Percentiles rank a stretch among this genome's conserved stretches.
phyloP scores from a whole-genome alignment of 1,140 invertebrate species.

The Meteorus sp. region DNA sequence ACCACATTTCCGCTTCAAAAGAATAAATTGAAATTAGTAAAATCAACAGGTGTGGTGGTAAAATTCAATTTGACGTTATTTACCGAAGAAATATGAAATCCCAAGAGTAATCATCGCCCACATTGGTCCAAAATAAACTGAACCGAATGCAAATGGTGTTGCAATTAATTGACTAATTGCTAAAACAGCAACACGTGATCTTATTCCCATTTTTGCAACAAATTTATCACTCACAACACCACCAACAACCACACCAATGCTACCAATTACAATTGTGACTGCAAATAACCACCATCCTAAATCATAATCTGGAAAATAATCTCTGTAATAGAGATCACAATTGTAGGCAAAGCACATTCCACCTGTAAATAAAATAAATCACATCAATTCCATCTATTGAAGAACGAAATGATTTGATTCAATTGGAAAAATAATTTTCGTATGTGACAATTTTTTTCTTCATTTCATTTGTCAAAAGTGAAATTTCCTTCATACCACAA shows the following conservation, averaged over 20 bases:
- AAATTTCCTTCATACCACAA: slow-evolving; percentile 66
- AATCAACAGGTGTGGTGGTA: not conserved
- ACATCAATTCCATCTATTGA: not conserved
- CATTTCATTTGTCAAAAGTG: not conserved
- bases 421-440: too few species aligned
- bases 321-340: slow-evolving; percentile 84
- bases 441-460: too few species aligned
- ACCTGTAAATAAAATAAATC: slow-evolving; percentile 60
- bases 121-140: slow-evolving; percentile 79
- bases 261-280: slow-evolving; percentile 84
- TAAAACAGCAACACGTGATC: slow-evolving; percentile 81
- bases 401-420: not conserved
- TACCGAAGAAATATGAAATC: slow-evolving; percentile 83
- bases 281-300: slow-evolving; percentile 86
- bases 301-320: slow-evolving; percentile 84
- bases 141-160: slow-evolving; percentile 86
- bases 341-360: slow-evolving; percentile 90
- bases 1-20: slow-evolving; percentile 86
- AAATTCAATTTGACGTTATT: slow-evolving; percentile 37
- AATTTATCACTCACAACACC: slow-evolving; percentile 88
- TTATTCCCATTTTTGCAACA: slow-evolving; percentile 83
- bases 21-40: slow-evolving; percentile 9
- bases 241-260: slow-evolving; percentile 83
- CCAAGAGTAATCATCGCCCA: slow-evolving; percentile 85
- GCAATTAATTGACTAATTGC: slow-evolving; percentile 83